A percentile compares a stretch with the other conserved stretches of the same genome.
Conservation (phyloP, 2,797 vertebrate genomes). For the Rhinoraja longicauda region DNA sequence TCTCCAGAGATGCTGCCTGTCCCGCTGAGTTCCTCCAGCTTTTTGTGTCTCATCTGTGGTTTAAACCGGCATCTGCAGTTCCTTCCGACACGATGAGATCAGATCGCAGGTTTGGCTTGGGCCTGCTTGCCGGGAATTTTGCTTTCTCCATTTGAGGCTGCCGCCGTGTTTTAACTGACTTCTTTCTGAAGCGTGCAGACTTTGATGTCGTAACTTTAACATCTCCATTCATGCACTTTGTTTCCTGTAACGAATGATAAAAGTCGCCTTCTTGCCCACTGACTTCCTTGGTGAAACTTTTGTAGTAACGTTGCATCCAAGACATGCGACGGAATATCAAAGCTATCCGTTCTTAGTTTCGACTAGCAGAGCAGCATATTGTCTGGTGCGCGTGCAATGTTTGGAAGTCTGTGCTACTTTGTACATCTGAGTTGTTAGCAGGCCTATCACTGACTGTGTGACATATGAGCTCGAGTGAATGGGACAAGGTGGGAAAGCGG, state of each 20-base stretch:
- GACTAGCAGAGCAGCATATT: neutral
- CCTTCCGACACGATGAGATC: neutral
- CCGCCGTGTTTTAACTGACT: neutral
- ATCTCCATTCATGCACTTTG: neutral
- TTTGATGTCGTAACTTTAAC: neutral
- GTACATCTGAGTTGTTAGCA: constrained; percentile 7
- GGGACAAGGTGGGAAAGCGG: constrained; percentile 32
- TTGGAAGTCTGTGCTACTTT: constrained; percentile 12
- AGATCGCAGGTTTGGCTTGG: neutral
- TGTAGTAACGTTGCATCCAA: neutral
- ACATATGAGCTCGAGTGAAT: constrained; percentile 30
- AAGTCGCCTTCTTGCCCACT: neutral
- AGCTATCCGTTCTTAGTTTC: neutral
- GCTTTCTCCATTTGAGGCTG: neutral
- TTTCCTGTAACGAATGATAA: neutral
- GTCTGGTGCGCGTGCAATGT: neutral
- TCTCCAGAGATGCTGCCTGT: no score
- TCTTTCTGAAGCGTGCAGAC: neutral
- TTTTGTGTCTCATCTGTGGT: no score
- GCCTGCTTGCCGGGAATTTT: neutral
- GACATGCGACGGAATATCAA: neutral
- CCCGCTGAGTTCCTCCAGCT: no score
- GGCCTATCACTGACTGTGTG: constrained; percentile 5
- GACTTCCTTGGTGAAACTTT: neutral
- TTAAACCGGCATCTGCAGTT: no score